Base-by-base conservation (phyloP, 2,113 vertebrate genomes). In the Alaudala cheleensis region DNA sequence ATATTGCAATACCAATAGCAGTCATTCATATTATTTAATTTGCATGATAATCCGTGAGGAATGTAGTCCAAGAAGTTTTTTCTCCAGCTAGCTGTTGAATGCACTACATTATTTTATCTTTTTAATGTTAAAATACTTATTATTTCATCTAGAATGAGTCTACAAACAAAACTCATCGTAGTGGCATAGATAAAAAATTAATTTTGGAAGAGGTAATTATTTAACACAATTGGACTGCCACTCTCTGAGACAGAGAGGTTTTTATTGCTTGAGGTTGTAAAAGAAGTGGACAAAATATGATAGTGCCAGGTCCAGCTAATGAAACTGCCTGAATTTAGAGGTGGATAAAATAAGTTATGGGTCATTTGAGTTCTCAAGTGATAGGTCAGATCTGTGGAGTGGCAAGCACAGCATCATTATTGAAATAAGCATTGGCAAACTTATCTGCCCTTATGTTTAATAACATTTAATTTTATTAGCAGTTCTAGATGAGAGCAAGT, bases 401-500 rank as follows among this genome's bases (percentile, higher is more conserved):
- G 53, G 85, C 73, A 79, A 42, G 66, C 54, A 39, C 40, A 87
- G 53, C 65, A 71, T 64, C 76, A 70, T 88, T 78, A 94, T 12
- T 93, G 67, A 88, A 70, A 72, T 39, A 65, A 90, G 34, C 39
- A 14, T 34, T 88, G 62, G 86, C 95, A 88, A 84, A 28, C 58
- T 57, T 67, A 57, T 73, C 66, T 91, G 54, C 65, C 47, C 71
- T 94, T 72, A 61, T 13, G 78, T 86, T 86, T 86, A 96, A 86
- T 81, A 88, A 78, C 39, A 23, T 94, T 92, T 73, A 86, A 83
- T 83, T 94, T 86, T 83, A 67, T 90, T 92, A 89, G 42, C 10
- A 14, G 64, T 77, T 93, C 91, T 93, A 91, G 81, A 72, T 95
- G 86, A 91, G 91, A 92, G 65, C 82, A 87, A 93, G 78, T 58